A percentile compares a stretch with the other conserved stretches of the same genome.
phyloP scores from a whole-genome alignment of 2,113 vertebrate species.

The Ginglymostoma cirratum region DNA sequence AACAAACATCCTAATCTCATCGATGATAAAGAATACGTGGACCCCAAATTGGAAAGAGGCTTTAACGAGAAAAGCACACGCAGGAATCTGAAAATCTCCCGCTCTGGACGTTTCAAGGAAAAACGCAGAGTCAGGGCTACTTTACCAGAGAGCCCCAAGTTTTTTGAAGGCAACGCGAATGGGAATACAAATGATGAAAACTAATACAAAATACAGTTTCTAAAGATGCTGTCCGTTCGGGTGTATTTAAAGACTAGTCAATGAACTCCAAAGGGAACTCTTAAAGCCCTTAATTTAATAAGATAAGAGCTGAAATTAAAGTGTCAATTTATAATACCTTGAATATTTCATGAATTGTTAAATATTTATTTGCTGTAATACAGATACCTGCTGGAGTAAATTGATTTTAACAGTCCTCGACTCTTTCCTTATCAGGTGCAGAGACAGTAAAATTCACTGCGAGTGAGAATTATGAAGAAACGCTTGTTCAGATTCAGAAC shows the following conservation, averaged over 20 bases:
- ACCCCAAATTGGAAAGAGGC: constrained; percentile 52
- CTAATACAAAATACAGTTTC: neutral
- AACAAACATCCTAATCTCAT: constrained; percentile 45
- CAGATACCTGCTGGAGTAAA: neutral
- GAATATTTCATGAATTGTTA: constrained; percentile 40
- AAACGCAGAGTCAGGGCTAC: constrained; percentile 67
- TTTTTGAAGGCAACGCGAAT: constrained; percentile 54
- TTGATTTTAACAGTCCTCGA: neutral
- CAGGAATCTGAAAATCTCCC: constrained; percentile 79
- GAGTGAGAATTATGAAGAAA: neutral
- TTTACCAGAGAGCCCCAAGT: constrained; percentile 59
- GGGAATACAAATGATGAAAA: constrained; percentile 40
- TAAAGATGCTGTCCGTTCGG: no score
- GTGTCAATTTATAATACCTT: constrained; percentile 35
- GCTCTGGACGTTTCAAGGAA: constrained; percentile 86
- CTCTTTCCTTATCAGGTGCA: neutral
- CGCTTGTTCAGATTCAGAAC: constrained; percentile 9
- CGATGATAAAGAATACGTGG: constrained; percentile 51
- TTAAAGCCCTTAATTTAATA: constrained; percentile 1
- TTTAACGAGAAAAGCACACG: constrained; percentile 66
- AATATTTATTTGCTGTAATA: constrained; percentile 42
- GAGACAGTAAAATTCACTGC: neutral
- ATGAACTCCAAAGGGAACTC: neutral
- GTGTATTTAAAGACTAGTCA: neutral
- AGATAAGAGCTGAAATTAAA: constrained; percentile 30